Base-by-base conservation (phyloP, 1,140 invertebrate genomes). In the Hypsibius dujardini region DNA sequence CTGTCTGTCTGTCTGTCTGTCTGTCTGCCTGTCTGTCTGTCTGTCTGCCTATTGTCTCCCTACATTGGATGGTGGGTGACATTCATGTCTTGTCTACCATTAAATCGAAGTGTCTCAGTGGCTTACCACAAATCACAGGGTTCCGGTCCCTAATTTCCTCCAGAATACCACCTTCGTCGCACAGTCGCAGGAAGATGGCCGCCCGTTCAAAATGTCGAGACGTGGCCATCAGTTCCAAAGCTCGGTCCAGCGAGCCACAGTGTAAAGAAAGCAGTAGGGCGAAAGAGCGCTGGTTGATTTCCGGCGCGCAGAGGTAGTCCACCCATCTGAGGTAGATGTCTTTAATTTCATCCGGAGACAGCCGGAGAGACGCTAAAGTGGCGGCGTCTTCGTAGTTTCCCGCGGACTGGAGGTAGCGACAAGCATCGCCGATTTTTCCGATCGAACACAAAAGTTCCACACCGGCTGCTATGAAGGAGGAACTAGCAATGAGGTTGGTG, bases 401-500 rank as follows among this genome's bases (percentile, higher is more conserved):
- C 72, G 86, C 85, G 1, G 84, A 85, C 75, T 86, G 83, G 1
- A 87, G 76, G 75, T 88, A 88, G 1, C 85, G 78, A 76, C 86
- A 88, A 1, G 85, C 86, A 80, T 88, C 86, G 40, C 82, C 73
- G 3, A 84, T 84, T 76, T 87, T 86, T 70, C 84, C 84, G 72
- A 87, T 87, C 70, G 87, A 75, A 77, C 84, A 87, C 47, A 87
- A 76, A 69, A 88, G 76, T 76, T 87, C 84, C 28, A 87, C 83
- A 70, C 86, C 86, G 78, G 87, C 86, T 80, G 78, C 79, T 69
- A 83, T 78, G 70, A 76, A 77, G 69, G 80, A 15, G 42, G 62
- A 81, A 72, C 83, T 85, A 1, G 86, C 86, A 71, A 87, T 87
- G 12, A 87, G 79, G 78, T 86, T 87, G 1, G 86, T 87, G 2